Conservation (phyloP, 2,888 invertebrate genomes). For the Thumatha senex region DNA sequence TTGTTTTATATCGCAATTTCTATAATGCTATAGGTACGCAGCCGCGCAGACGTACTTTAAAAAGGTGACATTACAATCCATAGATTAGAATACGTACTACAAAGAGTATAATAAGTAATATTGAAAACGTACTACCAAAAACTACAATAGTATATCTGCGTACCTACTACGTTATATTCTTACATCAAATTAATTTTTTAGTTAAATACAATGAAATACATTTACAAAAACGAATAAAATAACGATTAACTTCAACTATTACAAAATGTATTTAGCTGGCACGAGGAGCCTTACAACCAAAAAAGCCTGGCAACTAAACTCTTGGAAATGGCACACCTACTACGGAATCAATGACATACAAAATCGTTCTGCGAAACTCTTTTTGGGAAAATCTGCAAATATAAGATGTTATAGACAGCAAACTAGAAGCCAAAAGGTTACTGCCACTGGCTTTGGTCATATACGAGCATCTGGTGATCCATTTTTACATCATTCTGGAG, state of each 20-base stretch:
- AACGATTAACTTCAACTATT: not conserved
- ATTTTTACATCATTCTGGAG: not conserved
- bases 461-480: not conserved
- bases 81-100: too few relatives aligned
- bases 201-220: not conserved
- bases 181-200: too few relatives aligned
- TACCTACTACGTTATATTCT: too few relatives aligned
- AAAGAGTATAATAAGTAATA: too few relatives aligned
- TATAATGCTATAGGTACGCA: too few relatives aligned
- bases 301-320: not conserved
- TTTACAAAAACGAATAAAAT: not conserved
- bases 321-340: not conserved
- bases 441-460: not conserved
- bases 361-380: not conserved
- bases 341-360: not conserved
- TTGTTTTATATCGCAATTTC: too few relatives aligned
- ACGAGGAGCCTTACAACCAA: not conserved
- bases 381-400: not conserved
- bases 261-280: constrained; percentile 6
- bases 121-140: too few relatives aligned
- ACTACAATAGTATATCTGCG: too few relatives aligned
- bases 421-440: not conserved
- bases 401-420: not conserved
- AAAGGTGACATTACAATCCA: too few relatives aligned
- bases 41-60: too few relatives aligned